These are phyloP conservation scores for Drosophila micromelanica DNA, from an alignment of 1,140 invertebrate genomes.

Conservation along the genomic window DNA sequence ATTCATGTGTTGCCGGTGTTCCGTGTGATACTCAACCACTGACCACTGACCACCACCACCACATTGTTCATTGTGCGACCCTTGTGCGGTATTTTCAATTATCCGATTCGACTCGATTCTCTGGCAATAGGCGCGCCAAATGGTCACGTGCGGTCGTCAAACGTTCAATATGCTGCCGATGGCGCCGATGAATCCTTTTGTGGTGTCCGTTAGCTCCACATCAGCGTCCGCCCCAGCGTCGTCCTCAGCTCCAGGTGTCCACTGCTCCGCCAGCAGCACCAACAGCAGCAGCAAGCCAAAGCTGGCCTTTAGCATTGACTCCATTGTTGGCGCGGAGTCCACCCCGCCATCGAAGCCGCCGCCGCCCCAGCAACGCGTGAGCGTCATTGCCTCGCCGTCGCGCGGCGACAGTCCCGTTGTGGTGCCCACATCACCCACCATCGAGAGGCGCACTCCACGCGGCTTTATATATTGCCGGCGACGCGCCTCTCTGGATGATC, in stretches of 20 bases:
- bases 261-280: constrained; percentile 33
- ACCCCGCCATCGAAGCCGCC: constrained; percentile 59
- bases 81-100: constrained; percentile 47
- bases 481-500: constrained; percentile 63
- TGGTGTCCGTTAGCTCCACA: constrained; percentile 52
- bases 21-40: constrained; percentile 27
- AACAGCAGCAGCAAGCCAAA: constrained; percentile 89
- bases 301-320: constrained; percentile 97
- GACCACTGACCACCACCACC: constrained; percentile 32
- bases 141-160: constrained; percentile 83
- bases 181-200: constrained; percentile 83
- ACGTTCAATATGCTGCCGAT: constrained; percentile 83
- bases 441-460: constrained; percentile 51
- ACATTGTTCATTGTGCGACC: constrained; percentile 14
- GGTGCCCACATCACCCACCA: constrained; percentile 38
- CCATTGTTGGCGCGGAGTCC: constrained; percentile 91
- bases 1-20: constrained; percentile 34
- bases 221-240: constrained; percentile 34
- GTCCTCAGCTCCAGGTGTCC: constrained; percentile 9
- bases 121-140: constrained; percentile 54
- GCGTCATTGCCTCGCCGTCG: constrained; percentile 68
- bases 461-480: constrained; percentile 72
- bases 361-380: constrained; percentile 51
- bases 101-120: constrained; percentile 23
- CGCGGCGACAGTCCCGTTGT: constrained; percentile 61